Percentiles rank a stretch among this genome's conserved stretches.
Conservation (phyloP, 2,113 vertebrate genomes). For the Nycticebus coucang region DNA sequence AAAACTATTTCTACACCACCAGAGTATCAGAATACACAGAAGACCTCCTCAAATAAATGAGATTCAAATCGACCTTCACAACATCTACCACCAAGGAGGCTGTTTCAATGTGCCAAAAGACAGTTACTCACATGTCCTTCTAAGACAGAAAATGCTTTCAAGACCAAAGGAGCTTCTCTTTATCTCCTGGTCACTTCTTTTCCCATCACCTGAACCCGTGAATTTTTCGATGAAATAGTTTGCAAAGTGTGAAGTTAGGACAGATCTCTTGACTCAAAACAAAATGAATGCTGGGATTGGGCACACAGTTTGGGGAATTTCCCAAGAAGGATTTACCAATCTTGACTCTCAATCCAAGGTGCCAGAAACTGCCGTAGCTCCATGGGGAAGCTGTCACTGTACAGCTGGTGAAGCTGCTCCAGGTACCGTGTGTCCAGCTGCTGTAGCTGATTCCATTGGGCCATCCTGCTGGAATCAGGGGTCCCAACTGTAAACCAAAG, state of each 20-base stretch:
- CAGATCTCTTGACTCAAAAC: constrained; percentile 1
- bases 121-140: neutral
- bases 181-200: constrained; percentile 4
- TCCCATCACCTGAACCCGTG: neutral
- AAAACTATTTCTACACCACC: neutral
- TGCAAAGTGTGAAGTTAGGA: neutral
- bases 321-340: constrained; percentile 89
- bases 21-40: neutral
- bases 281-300: neutral
- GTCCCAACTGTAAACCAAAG: constrained; percentile 53
- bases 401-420: constrained; percentile 98
- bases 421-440: constrained; percentile 97
- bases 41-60: neutral
- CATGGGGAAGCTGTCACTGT: constrained; percentile 99
- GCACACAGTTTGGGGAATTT: neutral
- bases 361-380: constrained; percentile 98
- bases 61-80: neutral
- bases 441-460: constrained; percentile 99
- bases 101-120: neutral
- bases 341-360: constrained; percentile 98
- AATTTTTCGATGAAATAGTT: neutral
- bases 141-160: neutral
- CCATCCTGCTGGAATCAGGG: constrained; percentile 88
- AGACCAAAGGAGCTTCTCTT: neutral
- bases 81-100: neutral